Evolutionary conservation across 2,888 invertebrate species (phyloP), one percentile per base, ranked within the genome.

Genomic region (Masnerella sp.): DNA sequence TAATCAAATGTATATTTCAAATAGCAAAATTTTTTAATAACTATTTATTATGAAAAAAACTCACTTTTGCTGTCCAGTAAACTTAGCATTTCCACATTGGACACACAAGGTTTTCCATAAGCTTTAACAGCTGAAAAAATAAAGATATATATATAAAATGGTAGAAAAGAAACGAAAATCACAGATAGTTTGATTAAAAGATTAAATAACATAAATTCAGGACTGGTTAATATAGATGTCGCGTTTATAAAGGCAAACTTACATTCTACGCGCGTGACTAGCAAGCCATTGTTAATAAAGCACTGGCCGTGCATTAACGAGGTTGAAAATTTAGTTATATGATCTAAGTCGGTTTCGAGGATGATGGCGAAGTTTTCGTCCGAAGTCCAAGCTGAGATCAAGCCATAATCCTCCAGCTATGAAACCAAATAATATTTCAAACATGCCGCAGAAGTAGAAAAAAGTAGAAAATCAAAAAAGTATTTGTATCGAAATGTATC

Each of bases 191-290:
- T 9, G 28, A 25, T 38, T 52, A 38, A 22, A 18, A 18, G 14
- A 3, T 14, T 12, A 36, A 36, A 7, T 25, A n/a, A n/a, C n/a
- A n/a, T n/a, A n/a, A n/a, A n/a, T n/a, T n/a, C n/a, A n/a, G n/a
- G n/a, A n/a, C n/a, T n/a, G n/a, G n/a, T n/a, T n/a, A 40, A 8
- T 40, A 22, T 5, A 58, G 40, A 15, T 30, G 30, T 12, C 38
- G 15, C 52, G 25, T 17, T 20, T 7, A 7, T 22, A 22, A 22
- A 22, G 7, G 4, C 5, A 4, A 36, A 89, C 92, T 90, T 89
- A 95, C 95, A 94, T 90, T 95, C 93, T 85, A 95, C 91, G 84
- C 94, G 91, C 61, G 93, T 89, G 71, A 95, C 89, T 79, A 93
- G 91, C 79, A 95, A 88, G 80, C 92, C 92, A 86, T 94, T 94